These are phyloP conservation scores for Catostomus latipinnis DNA, from an alignment of 2,797 vertebrate genomes.

Conservation along the genomic window DNA sequence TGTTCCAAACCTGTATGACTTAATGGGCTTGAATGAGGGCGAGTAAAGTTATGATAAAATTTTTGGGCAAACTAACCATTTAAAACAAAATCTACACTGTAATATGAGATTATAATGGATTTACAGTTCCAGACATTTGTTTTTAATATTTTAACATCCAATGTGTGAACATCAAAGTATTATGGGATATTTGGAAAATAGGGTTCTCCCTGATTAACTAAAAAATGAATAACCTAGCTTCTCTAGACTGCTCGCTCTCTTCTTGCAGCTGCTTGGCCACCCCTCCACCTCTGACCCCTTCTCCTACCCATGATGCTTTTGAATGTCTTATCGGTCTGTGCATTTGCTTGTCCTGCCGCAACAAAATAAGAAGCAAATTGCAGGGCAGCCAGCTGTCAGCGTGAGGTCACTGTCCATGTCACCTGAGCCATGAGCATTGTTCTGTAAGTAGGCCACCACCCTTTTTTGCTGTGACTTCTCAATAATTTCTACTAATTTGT, in stretches of 20 bases:
- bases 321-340: constrained; percentile 89
- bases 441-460: constrained; percentile 98
- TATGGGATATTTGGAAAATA: constrained; percentile 94
- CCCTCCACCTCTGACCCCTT: constrained; percentile 89
- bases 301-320: constrained; percentile 93
- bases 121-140: background rate
- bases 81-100: background rate
- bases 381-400: constrained; percentile 93
- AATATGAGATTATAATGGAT: background rate
- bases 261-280: constrained; percentile 92
- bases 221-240: constrained; percentile 87
- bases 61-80: too few species aligned
- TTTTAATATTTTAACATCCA: background rate
- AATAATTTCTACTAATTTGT: constrained; percentile 66
- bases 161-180: background rate
- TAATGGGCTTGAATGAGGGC: too few species aligned
- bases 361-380: constrained; percentile 86
- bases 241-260: constrained; percentile 96
- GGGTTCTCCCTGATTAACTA: constrained; percentile 90
- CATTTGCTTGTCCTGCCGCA: constrained; percentile 95
- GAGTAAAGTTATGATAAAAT: too few species aligned
- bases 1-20: too few species aligned
- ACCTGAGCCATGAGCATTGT: constrained; percentile 87
- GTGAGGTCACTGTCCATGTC: constrained; percentile 95
- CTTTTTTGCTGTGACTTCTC: constrained; percentile 84